Evolutionary conservation across 2,797 vertebrate genomes (phyloP).

Genomic region (Malurus splendens): DNA sequence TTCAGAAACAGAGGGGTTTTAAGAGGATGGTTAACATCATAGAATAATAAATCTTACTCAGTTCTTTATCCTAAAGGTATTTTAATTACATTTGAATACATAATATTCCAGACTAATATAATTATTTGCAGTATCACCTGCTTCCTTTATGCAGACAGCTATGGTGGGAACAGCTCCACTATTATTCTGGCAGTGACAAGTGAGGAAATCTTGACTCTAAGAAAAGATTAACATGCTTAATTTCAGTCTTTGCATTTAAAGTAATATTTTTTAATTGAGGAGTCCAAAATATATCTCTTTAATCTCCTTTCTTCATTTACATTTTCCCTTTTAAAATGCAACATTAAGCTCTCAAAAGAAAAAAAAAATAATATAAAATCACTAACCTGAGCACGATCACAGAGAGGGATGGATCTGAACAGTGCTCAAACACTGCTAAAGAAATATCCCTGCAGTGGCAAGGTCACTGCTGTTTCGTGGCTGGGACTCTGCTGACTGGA

Average conservation of each 20-base stretch:
- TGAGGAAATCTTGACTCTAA: background rate
- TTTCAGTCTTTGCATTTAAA: background rate
- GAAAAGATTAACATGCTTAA: background rate
- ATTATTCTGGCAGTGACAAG: background rate
- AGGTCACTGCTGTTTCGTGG: background rate
- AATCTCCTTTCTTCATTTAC: background rate
- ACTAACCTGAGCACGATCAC: background rate
- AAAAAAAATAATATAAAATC: background rate
- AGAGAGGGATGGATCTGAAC: background rate
- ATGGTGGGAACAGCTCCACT: background rate
- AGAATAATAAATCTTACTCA: background rate
- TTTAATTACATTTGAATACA: background rate
- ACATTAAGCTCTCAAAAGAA: background rate
- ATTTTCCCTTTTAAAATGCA: background rate
- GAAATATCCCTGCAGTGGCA: background rate
- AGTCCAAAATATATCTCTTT: background rate
- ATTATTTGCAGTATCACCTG: background rate
- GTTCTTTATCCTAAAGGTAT: background rate
- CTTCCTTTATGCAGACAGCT: background rate
- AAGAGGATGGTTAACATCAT: background rate
- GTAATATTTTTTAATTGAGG: background rate
- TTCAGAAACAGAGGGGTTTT: background rate
- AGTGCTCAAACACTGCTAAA: background rate
- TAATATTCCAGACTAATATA: background rate
- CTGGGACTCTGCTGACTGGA: background rate